These are phyloP conservation scores for Apotomis betuletana DNA, from an alignment of 2,888 invertebrate species.

Conservation along the genomic window DNA sequence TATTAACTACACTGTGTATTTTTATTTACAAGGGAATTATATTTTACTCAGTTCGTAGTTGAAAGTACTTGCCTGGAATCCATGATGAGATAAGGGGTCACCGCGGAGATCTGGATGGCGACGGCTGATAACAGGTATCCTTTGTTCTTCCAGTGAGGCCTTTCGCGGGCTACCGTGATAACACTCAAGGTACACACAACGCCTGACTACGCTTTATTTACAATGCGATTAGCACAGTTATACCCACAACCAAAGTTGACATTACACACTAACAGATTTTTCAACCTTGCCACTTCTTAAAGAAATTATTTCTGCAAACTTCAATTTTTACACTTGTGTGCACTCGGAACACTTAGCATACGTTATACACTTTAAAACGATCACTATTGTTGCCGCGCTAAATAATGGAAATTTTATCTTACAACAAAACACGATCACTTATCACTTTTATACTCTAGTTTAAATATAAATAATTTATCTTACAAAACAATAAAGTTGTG, in stretches of 20 bases:
- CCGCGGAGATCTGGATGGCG: constrained; percentile 49
- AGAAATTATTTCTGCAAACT: constrained; percentile 69
- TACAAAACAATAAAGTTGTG: constrained; percentile 39
- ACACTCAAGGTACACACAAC: constrained; percentile 67
- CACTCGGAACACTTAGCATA: constrained; percentile 29
- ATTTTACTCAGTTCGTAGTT: not conserved
- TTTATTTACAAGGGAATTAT: no score
- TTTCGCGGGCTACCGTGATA: constrained; percentile 68
- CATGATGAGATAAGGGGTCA: constrained; percentile 60
- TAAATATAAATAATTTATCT: not conserved
- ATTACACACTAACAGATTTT: constrained; percentile 78
- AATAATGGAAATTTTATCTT: constrained; percentile 1
- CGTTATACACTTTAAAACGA: constrained; percentile 42
- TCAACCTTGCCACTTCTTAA: constrained; percentile 66
- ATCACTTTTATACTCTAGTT: constrained; percentile 37
- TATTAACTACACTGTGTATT: no score
- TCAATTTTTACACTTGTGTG: constrained; percentile 56
- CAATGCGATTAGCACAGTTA: constrained; percentile 75
- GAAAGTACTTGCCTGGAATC: constrained; percentile 65
- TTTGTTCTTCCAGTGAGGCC: constrained; percentile 66
- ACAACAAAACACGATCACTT: constrained; percentile 28
- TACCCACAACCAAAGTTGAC: constrained; percentile 75
- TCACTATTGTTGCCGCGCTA: constrained; percentile 38
- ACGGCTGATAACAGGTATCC: constrained; percentile 57
- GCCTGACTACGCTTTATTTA: constrained; percentile 74